phyloP scores from a whole-genome alignment of 1,140 invertebrate species.

The Tetragonula clypearis region DNA sequence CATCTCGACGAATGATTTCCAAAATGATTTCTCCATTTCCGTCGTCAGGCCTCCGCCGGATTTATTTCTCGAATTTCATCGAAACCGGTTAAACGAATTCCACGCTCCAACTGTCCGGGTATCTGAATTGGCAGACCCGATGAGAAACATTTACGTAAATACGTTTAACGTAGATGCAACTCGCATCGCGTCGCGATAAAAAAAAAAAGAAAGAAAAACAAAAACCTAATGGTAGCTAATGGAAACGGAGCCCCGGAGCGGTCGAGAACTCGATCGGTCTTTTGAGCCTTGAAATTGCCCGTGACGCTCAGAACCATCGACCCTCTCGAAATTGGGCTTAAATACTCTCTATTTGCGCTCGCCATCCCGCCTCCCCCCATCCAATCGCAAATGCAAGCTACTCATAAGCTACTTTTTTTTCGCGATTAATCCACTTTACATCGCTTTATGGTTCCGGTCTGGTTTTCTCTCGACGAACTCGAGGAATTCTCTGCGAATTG shows the following conservation, averaged over 20 bases:
- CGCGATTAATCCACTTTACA: not conserved
- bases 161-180: slow-evolving; percentile 40
- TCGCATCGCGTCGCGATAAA: slow-evolving; percentile 27
- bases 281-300: slow-evolving; percentile 17
- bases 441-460: not conserved
- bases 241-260: slow-evolving; percentile 7
- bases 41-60: not conserved
- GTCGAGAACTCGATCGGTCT: slow-evolving; percentile 8
- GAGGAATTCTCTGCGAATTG: not conserved
- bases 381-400: not conserved
- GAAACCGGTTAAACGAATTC: slow-evolving; percentile 62
- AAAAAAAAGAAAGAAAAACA: slow-evolving; percentile 11
- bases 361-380: not conserved
- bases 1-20: not conserved
- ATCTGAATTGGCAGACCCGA: slow-evolving; percentile 57
- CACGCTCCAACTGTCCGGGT: slow-evolving; percentile 60
- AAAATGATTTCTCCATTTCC: not conserved
- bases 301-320: slow-evolving; percentile 4
- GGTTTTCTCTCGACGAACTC: not conserved
- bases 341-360: not conserved
- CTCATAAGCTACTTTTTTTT: not conserved
- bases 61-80: slow-evolving; percentile 68
- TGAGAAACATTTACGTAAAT: slow-evolving; percentile 67
- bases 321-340: not conserved
- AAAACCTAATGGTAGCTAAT: not conserved